Base-by-base conservation (phyloP, 2,888 invertebrate genomes). In the Epistrophe grossulariae region DNA sequence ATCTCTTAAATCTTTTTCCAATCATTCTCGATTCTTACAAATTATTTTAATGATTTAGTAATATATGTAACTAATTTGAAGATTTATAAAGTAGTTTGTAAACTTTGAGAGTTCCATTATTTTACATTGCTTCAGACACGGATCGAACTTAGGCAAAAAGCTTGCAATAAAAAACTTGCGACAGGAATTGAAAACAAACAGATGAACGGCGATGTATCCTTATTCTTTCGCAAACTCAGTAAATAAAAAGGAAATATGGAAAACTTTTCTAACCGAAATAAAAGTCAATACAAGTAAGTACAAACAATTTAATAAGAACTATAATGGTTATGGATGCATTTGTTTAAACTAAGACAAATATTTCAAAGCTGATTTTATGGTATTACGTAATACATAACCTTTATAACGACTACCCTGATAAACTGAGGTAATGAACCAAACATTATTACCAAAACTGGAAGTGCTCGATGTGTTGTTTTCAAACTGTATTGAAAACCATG, bases 251-350 rank as follows among this genome's bases (percentile, higher is more conserved):
- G 62, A 43, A 43, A 9, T 62, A 24, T 24, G 17, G 59, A 13
- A 24, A 40, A 43, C 15, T 8, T 43, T 24, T 5, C 8, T 24
- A 43, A 43, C 6, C 15, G 9, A 55, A 43, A 40, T 24, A 7
- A 10, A 11, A 11, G 17, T 59, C 57, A 5, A 1, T 38, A 59
- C 59, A 62, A 62, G 62, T 62, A 62, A 62, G 62, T 62, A 62
- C 40, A 15, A 17, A 43, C 1, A 43, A 24, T 62, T 43, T 43
- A 15, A 24, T 24, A 62, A 40, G 17, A 35, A 38, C 6, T 15
- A 24, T 40, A 9, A 24, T 40, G 19, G 28, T n/a, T 31, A 52
- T 50, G 35, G 70, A 38, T 50, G 38, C 40, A 43, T 31, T 40
- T 71, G 60, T 35, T 15, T 62, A 24, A 35, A 1, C n/a, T 38